phyloP scores from a whole-genome alignment of 2,888 invertebrate genomes.

The Platycheirus albimanus region DNA sequence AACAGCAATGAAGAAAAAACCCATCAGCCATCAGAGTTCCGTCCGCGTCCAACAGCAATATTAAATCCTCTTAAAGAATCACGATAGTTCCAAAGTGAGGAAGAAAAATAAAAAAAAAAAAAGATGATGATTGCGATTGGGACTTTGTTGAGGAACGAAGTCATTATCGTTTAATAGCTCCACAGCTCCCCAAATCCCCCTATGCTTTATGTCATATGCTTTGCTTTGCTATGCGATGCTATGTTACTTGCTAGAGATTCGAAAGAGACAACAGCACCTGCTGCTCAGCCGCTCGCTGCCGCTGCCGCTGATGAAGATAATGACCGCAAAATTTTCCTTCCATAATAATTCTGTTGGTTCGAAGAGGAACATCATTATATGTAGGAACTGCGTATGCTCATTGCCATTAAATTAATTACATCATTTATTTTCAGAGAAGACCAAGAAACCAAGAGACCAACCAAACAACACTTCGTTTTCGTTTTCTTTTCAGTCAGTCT shows the following conservation, averaged over 20 bases:
- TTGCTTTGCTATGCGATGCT: not conserved
- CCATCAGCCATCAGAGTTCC: constrained; percentile 49
- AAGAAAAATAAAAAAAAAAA: constrained; percentile 34
- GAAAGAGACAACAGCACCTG: constrained; percentile 59
- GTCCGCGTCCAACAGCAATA: constrained; percentile 43
- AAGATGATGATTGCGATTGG: constrained; percentile 59
- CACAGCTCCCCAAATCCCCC: constrained; percentile 35
- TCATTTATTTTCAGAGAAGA: constrained; percentile 75
- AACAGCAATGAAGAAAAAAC: constrained; percentile 18
- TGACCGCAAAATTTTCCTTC: constrained; percentile 46
- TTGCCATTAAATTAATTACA: constrained; percentile 77
- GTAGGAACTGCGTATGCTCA: constrained; percentile 72
- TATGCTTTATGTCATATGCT: not conserved
- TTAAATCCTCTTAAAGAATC: constrained; percentile 39
- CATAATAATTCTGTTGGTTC: constrained; percentile 59
- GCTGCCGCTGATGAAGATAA: constrained; percentile 36
- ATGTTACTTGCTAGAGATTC: not conserved
- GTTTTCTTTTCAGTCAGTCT: constrained; percentile 26
- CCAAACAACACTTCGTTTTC: no score
- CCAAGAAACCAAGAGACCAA: no score
- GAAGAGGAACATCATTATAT: constrained; percentile 72
- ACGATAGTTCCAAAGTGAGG: constrained; percentile 16
- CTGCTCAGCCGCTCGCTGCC: no score
- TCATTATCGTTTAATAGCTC: constrained; percentile 62
- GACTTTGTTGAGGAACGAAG: constrained; percentile 44